Percentiles rank a stretch among this genome's conserved stretches.
phyloP scores from a whole-genome alignment of 2,888 invertebrate genomes.

The Galerucella calmariensis region DNA sequence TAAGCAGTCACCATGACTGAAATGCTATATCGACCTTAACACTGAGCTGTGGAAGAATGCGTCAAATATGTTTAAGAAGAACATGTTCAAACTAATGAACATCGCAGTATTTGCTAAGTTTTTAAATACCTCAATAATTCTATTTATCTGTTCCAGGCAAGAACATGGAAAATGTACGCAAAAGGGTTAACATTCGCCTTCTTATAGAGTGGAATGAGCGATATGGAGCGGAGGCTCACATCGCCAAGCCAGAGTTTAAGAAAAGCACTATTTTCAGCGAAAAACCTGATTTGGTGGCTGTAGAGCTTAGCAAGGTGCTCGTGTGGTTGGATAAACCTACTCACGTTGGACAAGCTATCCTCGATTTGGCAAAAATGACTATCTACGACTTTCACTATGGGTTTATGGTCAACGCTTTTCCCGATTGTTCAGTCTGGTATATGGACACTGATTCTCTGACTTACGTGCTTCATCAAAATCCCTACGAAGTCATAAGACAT shows the following conservation, averaged over 20 bases:
- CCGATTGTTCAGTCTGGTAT: too few species aligned
- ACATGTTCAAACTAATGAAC: conserved; percentile 42
- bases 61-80: conserved; percentile 44
- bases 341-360: conserved; percentile 46
- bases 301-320: conserved; percentile 41
- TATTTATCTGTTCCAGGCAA: too few species aligned
- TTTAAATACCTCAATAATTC: too few species aligned
- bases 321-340: conserved; percentile 47
- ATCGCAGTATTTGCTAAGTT: conserved; percentile 44
- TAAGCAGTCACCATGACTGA: conserved; percentile 45
- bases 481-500: too few species aligned
- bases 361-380: conserved; percentile 36
- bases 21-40: conserved; percentile 43
- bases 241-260: conserved; percentile 28
- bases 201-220: conserved; percentile 36
- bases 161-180: too few species aligned
- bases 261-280: too few species aligned
- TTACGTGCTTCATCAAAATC: too few species aligned
- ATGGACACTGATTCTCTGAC: too few species aligned
- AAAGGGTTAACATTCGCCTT: conserved; percentile 29
- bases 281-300: conserved; percentile 10
- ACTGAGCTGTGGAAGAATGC: conserved; percentile 31
- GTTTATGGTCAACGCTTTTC: too few species aligned
- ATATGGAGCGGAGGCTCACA: conserved; percentile 37
- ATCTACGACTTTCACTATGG: conserved; percentile 44